Evolutionary conservation across 2,113 vertebrate genomes (phyloP), one percentile per base, ranked within the genome.

Genomic region (Laticauda colubrina): DNA sequence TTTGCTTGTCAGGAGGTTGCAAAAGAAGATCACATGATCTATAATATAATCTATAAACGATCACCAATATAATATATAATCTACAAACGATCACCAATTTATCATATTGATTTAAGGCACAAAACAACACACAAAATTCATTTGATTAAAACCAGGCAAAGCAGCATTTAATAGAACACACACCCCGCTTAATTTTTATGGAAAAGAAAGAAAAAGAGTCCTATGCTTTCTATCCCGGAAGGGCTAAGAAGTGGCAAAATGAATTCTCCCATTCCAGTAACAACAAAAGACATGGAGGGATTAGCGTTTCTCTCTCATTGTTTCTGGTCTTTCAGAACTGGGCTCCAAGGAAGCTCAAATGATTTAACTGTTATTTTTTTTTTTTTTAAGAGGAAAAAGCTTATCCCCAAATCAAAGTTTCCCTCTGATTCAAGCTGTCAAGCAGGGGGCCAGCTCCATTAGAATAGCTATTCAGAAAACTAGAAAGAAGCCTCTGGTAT

Each of bases 401-500:
- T 88, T 88, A 39, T 54, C 34, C 57, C 45, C 45, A 64, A 92
- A 92, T 39, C 57, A 88, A 69, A n/a, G 53, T 57, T 91, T 57
- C 29, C 4, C 39, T 55, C 54, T 21, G 57, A 91, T 91, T 91
- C 81, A 59, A 57, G 81, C 48, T 48, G 39, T 57, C 81, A 61
- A 39, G 85, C 48, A 54, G 85, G 85, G 29, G 85, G 69, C 5
- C 0, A 94, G 56, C 1, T 39, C n/a, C 87, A 96, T 53, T 51
- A 94, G 91, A 95, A 59, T 14, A 92, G 94, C 94, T 89, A 93
- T 93, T 94, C 94, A 91, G 91, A 93, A 23, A 94, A 94, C 87
- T 87, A 89, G 90, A 87, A 61, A 56, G 21, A 90, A 95, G 91
- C 93, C 95, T 92, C 94, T 90, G 95, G 92, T 95, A 96, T 95